Conservation (phyloP, 92 coral and sea anemone species). For the Phymanthus crucifer region DNA sequence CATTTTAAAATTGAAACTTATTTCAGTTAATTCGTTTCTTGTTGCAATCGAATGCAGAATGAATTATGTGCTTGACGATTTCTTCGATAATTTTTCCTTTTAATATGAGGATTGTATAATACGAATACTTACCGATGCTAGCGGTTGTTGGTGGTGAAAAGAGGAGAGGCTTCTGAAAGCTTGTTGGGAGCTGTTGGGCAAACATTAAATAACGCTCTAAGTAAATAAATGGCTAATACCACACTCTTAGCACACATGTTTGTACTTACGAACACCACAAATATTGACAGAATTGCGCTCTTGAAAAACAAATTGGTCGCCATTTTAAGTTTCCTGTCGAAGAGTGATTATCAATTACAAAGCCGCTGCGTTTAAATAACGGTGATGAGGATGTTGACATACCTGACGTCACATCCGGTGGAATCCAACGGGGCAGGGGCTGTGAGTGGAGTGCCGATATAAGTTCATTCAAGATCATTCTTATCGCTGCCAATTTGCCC, state of each 20-base stretch:
- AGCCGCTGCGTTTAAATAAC: conserved; percentile 23
- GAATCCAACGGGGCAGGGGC: neutral
- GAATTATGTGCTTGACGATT: neutral
- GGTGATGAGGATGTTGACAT: conserved; percentile 15
- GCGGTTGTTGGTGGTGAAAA: neutral
- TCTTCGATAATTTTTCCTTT: neutral
- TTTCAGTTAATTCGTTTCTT: neutral
- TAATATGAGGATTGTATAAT: neutral
- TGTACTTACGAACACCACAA: conserved; percentile 23
- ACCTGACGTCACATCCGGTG: conserved; percentile 31
- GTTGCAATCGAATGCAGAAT: neutral
- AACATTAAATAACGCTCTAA: neutral
- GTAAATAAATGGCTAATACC: neutral
- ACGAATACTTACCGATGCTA: neutral
- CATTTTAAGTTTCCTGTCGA: conserved; percentile 23
- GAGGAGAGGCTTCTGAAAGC: conserved; percentile 12
- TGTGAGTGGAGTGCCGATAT: neutral
- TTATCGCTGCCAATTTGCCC: neutral
- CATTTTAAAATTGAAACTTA: neutral
- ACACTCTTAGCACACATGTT: neutral
- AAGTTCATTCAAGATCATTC: conserved; percentile 16
- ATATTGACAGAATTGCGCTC: conserved; percentile 24
- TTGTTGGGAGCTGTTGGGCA: conserved; percentile 20
- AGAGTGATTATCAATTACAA: conserved; percentile 35
- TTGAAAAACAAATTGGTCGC: conserved; percentile 29